Evolutionary conservation across 2,113 vertebrate genomes (phyloP).

Genomic region (Nothobranchius kuhntae): DNA sequence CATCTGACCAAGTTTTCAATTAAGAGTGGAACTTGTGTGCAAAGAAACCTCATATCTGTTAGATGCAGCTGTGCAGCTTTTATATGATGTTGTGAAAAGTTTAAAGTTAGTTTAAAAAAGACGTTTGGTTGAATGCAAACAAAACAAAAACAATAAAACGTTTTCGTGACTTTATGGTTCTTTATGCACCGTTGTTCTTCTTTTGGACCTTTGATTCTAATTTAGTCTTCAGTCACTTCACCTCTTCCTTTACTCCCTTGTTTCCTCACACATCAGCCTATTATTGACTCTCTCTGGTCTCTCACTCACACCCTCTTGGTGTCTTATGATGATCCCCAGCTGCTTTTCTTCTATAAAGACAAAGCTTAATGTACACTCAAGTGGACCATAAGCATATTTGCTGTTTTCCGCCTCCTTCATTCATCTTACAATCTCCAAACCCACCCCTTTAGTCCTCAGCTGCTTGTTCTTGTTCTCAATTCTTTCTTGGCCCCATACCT

Average conservation of each 20-base stretch:
- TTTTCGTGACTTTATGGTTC: too few species aligned
- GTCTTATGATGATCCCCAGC: conserved; percentile 69
- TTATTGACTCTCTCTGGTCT: conserved; percentile 61
- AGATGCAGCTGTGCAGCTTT: conserved; percentile 36
- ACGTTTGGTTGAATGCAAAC: background rate
- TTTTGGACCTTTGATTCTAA: conserved; percentile 1
- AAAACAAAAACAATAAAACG: background rate
- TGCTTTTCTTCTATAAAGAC: conserved; percentile 65
- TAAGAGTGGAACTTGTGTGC: conserved; percentile 39
- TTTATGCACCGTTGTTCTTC: background rate
- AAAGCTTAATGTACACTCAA: conserved; percentile 72
- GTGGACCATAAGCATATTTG: conserved; percentile 63
- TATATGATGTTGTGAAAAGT: background rate
- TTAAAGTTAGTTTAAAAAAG: conserved; percentile 17
- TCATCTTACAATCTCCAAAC: conserved; percentile 47
- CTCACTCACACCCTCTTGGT: conserved; percentile 48
- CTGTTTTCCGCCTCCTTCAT: conserved; percentile 61
- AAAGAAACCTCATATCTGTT: conserved; percentile 51
- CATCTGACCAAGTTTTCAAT: conserved; percentile 53
- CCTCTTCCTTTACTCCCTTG: conserved; percentile 38
- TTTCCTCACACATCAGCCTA: conserved; percentile 48
- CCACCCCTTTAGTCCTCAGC: conserved; percentile 47
- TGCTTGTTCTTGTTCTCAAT: conserved; percentile 70
- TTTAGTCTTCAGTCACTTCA: conserved; percentile 62
- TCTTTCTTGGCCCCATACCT: conserved; percentile 57